Conservation (phyloP, 2,113 vertebrate species). For the Brachionichthys hirsutus region DNA sequence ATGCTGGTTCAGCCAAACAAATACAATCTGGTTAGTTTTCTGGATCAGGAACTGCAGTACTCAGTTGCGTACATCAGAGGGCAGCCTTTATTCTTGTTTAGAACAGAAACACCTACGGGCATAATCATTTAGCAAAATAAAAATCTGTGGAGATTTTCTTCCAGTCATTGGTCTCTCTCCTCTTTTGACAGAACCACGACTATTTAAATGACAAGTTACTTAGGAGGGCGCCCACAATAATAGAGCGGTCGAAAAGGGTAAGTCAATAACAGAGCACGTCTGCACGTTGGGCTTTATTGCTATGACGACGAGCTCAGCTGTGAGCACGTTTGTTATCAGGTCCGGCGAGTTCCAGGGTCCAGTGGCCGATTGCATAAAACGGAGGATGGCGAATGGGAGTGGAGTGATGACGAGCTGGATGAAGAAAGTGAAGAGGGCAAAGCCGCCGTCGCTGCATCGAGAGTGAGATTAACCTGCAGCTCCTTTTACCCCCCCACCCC, state of each 20-base stretch:
- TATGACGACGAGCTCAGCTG: constrained; percentile 1
- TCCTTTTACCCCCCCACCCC: background rate
- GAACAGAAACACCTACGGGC: background rate
- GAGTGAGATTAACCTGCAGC: constrained; percentile 54
- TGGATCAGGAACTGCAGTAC: constrained; percentile 18
- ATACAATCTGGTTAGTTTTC: constrained; percentile 26
- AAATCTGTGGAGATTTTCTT: too few species aligned
- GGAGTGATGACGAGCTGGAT: constrained; percentile 95
- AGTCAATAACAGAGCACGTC: background rate
- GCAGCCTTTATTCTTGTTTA: constrained; percentile 20
- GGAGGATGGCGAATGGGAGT: constrained; percentile 96
- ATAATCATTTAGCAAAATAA: too few species aligned
- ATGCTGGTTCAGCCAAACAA: constrained; percentile 42
- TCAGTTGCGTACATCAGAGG: constrained; percentile 50
- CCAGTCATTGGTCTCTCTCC: background rate
- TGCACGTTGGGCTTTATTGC: background rate
- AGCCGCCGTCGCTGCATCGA: constrained; percentile 79
- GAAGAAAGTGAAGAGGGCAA: constrained; percentile 95
- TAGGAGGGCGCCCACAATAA: constrained; percentile 92
- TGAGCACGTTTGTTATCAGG: constrained; percentile 71
- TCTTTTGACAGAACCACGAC: constrained; percentile 85
- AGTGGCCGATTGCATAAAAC: constrained; percentile 97
- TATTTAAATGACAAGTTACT: constrained; percentile 93
- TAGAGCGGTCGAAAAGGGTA: constrained; percentile 94
- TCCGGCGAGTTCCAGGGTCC: constrained; percentile 93